Conservation (phyloP, 2,888 invertebrate genomes). For the Agrotis puta region DNA sequence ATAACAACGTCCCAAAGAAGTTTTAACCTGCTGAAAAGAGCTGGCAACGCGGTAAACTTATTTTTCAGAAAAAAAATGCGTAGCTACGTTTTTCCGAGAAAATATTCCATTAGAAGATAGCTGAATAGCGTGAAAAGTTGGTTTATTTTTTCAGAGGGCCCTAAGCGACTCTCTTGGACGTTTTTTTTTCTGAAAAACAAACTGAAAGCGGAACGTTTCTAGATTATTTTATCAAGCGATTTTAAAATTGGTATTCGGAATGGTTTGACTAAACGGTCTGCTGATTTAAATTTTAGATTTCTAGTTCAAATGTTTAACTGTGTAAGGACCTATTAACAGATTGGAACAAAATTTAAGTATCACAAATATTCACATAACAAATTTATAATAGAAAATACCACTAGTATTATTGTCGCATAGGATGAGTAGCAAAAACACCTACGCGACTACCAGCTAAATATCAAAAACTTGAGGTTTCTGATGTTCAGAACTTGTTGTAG, state of each 20-base stretch:
- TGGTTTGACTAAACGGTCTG: slow-evolving; percentile 16
- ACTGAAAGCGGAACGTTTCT: slow-evolving; percentile 32
- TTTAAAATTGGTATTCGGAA: slow-evolving; percentile 33
- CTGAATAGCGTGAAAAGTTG: slow-evolving; percentile 49
- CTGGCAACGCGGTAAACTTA: slow-evolving; percentile 6
- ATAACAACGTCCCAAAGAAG: slow-evolving; percentile 25
- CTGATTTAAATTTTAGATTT: slow-evolving; percentile 23
- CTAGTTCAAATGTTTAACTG: not conserved
- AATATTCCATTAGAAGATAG: slow-evolving; percentile 53
- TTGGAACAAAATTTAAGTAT: not conserved
- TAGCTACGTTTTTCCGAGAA: slow-evolving; percentile 28
- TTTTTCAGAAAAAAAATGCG: slow-evolving; percentile 30
- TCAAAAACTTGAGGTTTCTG: too few relatives aligned
- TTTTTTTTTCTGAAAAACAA: slow-evolving; percentile 40
- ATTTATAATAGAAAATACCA: not conserved
- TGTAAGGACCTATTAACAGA: not conserved
- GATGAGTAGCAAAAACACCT: too few relatives aligned
- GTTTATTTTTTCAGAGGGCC: slow-evolving; percentile 32
- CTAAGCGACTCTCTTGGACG: slow-evolving; percentile 30
- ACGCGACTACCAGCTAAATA: too few relatives aligned
- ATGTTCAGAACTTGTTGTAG: too few relatives aligned
- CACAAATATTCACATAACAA: not conserved
- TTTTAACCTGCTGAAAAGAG: slow-evolving; percentile 17
- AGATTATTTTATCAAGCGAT: slow-evolving; percentile 28
- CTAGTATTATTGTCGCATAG: too few relatives aligned